These are phyloP conservation scores for Cardiocondyla obscurior DNA, from an alignment of 1,140 invertebrate genomes.

Conservation along the genomic window DNA sequence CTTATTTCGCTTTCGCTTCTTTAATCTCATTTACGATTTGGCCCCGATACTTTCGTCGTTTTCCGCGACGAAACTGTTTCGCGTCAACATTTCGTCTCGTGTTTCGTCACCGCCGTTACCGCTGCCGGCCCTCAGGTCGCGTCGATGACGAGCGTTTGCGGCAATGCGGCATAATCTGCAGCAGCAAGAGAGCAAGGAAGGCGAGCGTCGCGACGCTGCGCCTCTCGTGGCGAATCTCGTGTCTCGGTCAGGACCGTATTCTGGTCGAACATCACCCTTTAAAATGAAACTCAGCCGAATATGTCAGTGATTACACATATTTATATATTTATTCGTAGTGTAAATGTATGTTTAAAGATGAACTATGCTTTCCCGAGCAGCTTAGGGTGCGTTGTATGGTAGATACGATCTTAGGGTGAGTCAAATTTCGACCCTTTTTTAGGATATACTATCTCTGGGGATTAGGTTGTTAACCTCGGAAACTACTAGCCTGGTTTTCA, in stretches of 20 bases:
- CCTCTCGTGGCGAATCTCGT: conserved; percentile 63
- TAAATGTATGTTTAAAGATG: no score
- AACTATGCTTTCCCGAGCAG: no score
- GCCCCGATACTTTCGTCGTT: not conserved
- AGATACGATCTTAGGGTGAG: no score
- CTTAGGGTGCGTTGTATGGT: no score
- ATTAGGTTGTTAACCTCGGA: no score
- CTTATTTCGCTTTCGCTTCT: not conserved
- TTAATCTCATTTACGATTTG: not conserved
- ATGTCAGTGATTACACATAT: not conserved
- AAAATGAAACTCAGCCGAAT: not conserved
- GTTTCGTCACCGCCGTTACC: not conserved
- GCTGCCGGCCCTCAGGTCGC: conserved; percentile 14
- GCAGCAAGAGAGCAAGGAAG: conserved; percentile 58
- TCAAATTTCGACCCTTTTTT: no score
- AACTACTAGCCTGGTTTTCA: no score
- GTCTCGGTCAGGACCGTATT: conserved; percentile 17
- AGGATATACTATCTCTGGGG: no score
- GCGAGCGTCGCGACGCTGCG: conserved; percentile 64
- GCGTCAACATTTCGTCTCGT: not conserved
- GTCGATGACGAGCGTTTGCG: conserved; percentile 58
- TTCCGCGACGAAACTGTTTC: conserved; percentile 38
- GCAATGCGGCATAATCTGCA: conserved; percentile 78
- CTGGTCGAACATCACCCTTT: not conserved
- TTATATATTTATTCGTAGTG: no score